Conservation (phyloP, 1,140 invertebrate genomes). For the Hyles vespertilio region DNA sequence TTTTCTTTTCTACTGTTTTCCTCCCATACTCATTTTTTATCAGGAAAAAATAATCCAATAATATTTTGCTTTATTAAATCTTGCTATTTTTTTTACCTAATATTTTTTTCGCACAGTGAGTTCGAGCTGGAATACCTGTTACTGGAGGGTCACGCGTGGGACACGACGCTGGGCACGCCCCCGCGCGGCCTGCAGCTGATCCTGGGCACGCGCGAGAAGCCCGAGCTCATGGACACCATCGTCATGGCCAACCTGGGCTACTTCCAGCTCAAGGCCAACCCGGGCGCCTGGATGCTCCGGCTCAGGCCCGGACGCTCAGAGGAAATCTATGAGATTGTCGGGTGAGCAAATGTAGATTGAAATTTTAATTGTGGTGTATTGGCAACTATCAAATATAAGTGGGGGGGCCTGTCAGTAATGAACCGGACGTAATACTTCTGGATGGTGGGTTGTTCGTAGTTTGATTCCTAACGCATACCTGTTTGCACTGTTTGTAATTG, state of each 20-base stretch:
- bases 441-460: too few species aligned
- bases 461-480: too few species aligned
- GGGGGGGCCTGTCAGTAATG: too few species aligned
- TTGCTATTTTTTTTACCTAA: not conserved
- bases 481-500: too few species aligned
- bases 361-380: not conserved
- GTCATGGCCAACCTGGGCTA: slow-evolving; percentile 99
- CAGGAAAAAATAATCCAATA: too few species aligned
- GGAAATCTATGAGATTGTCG: slow-evolving; percentile 94
- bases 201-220: slow-evolving; percentile 88
- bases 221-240: slow-evolving; percentile 95
- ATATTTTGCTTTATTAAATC: too few species aligned
- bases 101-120: slow-evolving; percentile 78
- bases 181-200: slow-evolving; percentile 97
- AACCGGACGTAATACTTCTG: too few species aligned
- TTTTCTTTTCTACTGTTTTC: too few species aligned
- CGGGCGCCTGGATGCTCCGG: slow-evolving; percentile 94
- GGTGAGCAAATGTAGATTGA: slow-evolving; percentile 54
- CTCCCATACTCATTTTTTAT: too few species aligned
- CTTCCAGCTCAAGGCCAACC: slow-evolving; percentile 98
- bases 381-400: too few species aligned
- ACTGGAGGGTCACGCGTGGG: slow-evolving; percentile 97
- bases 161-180: slow-evolving; percentile 92
- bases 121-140: slow-evolving; percentile 95
- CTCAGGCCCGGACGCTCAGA: slow-evolving; percentile 93